Evolutionary conservation across 2,797 vertebrate species (phyloP).

Genomic region (Pantherophis alleghaniensis): DNA sequence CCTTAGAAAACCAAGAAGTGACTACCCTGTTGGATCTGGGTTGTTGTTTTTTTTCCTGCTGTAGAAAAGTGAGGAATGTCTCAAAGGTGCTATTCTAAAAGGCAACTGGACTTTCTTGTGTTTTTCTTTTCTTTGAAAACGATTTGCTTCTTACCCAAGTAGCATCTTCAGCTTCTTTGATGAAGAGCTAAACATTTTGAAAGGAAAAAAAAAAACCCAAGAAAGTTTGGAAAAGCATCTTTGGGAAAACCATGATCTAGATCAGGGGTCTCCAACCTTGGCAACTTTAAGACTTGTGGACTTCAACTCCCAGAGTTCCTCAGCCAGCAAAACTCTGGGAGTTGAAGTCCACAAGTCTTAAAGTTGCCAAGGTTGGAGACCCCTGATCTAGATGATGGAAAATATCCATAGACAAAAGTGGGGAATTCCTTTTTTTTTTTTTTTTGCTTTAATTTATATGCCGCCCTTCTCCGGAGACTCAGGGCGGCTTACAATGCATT

Average conservation of each 20-base stretch:
- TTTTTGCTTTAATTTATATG: too few relatives aligned
- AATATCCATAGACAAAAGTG: background rate
- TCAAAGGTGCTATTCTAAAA: background rate
- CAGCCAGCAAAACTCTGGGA: too few relatives aligned
- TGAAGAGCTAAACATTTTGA: background rate
- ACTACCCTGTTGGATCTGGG: background rate
- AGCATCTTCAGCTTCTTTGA: background rate
- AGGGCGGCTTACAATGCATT: too few relatives aligned
- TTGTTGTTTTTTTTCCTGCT: too few relatives aligned
- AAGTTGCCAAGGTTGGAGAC: too few relatives aligned
- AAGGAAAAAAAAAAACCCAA: background rate
- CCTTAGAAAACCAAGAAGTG: background rate
- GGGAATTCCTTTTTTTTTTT: background rate
- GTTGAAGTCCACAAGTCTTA: too few relatives aligned
- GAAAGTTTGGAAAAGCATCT: background rate
- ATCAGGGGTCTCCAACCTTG: too few relatives aligned
- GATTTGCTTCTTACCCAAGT: background rate
- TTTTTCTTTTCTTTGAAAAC: background rate
- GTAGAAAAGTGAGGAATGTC: background rate
- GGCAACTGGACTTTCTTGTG: background rate
- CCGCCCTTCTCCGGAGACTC: too few relatives aligned
- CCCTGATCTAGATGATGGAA: background rate
- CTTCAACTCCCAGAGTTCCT: too few relatives aligned
- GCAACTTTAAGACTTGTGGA: too few relatives aligned
- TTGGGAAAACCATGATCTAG: background rate